Evolutionary conservation across 2,888 invertebrate species (phyloP), one percentile per base, ranked within the genome.

Genomic region (Hybos culiciformis): DNA sequence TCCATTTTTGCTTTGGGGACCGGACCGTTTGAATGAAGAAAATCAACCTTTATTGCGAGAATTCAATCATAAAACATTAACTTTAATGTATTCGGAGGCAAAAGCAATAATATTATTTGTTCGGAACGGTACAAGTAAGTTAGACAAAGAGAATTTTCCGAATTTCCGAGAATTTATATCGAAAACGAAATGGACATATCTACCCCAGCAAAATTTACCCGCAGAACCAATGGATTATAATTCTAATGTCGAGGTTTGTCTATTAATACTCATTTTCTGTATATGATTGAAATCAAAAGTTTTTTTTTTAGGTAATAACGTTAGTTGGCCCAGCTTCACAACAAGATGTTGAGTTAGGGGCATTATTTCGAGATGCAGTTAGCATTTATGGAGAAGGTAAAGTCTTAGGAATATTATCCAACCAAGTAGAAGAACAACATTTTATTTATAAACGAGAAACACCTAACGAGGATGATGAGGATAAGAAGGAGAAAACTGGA

Each of bases 1-100:
- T 0, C 76, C 76, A 0, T 76, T 74, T 54, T 51, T 77, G 5
- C 70, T 76, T 51, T 77, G 76, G 61, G 76, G 76, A 1, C 72
- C 72, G 5, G 67, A 70, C 37, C 65, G 69, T 7, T 56, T 75
- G 1, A 62, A 63, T 24, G 63, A 63, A 32, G 68, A 71, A 46
- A 67, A 67, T 45, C 56, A 71, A 23, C 70, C 73, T 26, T 72
- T 74, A 3, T 53, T 77, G 24, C 67, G 68, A 46, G 70, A 68
- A 40, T 54, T 73, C 33, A 70, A 70, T 40, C 73, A 75, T 51
- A 71, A 72, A 63, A 70, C 71, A 44, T 58, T 76, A 55, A 70
- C 70, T 62, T 67, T 67, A 53, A 68, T 77, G n/a, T 76, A 73
- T 50, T 68, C 67, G 26, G 71, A 71, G 45, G 71, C 70, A 51